Evolutionary conservation across 2,888 invertebrate species (phyloP), one percentile per base, ranked within the genome.

Genomic region (Drosophila limbata): DNA sequence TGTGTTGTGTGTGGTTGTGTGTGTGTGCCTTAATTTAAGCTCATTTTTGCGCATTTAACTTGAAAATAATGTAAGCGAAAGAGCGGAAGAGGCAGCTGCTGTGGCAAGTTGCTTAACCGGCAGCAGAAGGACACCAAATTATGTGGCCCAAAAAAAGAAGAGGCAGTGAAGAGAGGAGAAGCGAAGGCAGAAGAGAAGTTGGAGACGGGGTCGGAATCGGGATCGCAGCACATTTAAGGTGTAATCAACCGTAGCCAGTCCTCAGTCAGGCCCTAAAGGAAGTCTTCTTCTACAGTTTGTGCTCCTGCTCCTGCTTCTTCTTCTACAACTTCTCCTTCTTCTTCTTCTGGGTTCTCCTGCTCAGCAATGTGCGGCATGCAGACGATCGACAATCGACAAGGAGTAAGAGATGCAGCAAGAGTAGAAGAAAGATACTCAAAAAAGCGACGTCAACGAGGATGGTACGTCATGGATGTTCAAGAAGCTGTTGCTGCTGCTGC

Each of bases 31-130:
- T 89, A 86, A 86, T 89, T 86, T 85, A 76, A 84, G 89, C 89
- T 89, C 85, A 86, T 88, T 88, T 83, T 79, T 85, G 88, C 88
- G 84, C 84, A 86, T 89, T 85, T 85, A 85, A 85, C 60, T 85
- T 80, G 82, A 75, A 89, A 78, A 84, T 81, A 84, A 86, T 78
- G 61, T 79, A 81, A 71, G 47, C 47, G 65, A 25, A 25, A 69
- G 57, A 69, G 65, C 76, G 77, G 69, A 66, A 79, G 69, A 69
- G 69, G 74, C 69, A 74, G 82, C 89, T 87, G 88, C 89, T 84
- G 84, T 75, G 47, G 48, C 67, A 78, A 84, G 66, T 84, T 76
- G 84, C 69, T 78, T 42, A 79, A 75, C 67, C 84, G 76, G 79
- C 73, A 72, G 63, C 71, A 81, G 77, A 80, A 84, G 88, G 83